phyloP scores from a whole-genome alignment of 2,113 vertebrate genomes.

The Xyliphius kryptos region DNA sequence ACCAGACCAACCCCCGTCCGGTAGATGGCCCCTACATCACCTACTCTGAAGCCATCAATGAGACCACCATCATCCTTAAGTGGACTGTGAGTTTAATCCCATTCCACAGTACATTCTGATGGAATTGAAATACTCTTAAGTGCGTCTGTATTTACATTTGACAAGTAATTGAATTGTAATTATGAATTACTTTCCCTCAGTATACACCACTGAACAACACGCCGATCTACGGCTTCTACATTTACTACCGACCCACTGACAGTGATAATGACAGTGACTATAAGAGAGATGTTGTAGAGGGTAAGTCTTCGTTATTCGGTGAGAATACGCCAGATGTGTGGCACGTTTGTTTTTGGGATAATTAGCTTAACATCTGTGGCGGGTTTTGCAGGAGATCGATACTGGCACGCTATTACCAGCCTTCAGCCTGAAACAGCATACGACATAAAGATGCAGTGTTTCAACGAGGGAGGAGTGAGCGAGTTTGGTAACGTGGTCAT shows the following conservation, averaged over 20 bases:
- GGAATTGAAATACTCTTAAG: too few relatives aligned
- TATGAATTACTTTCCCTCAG: too few relatives aligned
- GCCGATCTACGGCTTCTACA: conserved; percentile 96
- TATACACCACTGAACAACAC: conserved; percentile 93
- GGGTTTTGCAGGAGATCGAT: conserved; percentile 70
- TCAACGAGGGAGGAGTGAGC: conserved; percentile 91
- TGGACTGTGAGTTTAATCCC: conserved; percentile 83
- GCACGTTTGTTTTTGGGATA: too few relatives aligned
- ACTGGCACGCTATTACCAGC: conserved; percentile 93
- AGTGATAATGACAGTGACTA: conserved; percentile 98
- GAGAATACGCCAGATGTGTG: too few relatives aligned
- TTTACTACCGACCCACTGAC: conserved; percentile 95
- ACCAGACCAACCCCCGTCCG: conserved; percentile 76
- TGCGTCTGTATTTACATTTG: too few relatives aligned
- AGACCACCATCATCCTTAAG: conserved; percentile 94
- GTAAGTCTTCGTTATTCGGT: conserved; percentile 63
- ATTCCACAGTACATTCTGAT: too few relatives aligned
- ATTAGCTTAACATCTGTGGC: not conserved
- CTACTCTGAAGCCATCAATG: conserved; percentile 92
- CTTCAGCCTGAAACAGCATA: conserved; percentile 94
- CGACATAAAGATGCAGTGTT: conserved; percentile 98
- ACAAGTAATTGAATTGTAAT: too few relatives aligned
- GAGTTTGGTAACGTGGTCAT: conserved; percentile 98
- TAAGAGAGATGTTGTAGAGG: conserved; percentile 93
- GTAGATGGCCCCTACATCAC: conserved; percentile 94